Percentiles rank a stretch among this genome's conserved stretches.
phyloP scores from a whole-genome alignment of 2,797 vertebrate genomes.

The Leuciscus waleckii region DNA sequence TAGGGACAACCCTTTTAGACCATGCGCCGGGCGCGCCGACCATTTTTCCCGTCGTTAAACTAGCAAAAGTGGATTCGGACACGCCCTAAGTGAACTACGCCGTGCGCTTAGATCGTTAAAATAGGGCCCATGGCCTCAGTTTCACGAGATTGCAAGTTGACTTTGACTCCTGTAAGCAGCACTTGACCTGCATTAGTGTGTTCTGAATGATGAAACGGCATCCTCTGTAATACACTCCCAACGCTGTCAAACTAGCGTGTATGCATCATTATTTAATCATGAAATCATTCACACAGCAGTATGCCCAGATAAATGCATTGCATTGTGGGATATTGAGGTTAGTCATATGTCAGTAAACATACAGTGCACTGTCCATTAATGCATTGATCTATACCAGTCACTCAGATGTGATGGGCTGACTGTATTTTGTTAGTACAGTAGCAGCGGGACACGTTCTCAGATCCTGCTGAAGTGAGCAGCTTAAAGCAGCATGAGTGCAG shows the following conservation, averaged over 20 bases:
- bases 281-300: neutral
- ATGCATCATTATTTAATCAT: neutral
- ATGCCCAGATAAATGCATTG: neutral
- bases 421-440: neutral
- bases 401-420: neutral
- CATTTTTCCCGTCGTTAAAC: too few relatives aligned
- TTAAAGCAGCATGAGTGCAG: conserved; percentile 11
- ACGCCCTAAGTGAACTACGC: too few relatives aligned
- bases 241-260: neutral
- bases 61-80: too few relatives aligned
- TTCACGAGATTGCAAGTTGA: too few relatives aligned
- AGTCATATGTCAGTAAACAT: neutral
- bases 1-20: too few relatives aligned
- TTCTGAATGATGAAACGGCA: neutral
- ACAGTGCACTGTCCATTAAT: neutral
- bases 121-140: neutral
- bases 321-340: neutral
- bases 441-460: neutral
- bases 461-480: neutral
- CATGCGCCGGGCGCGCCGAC: too few relatives aligned
- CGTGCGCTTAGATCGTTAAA: too few relatives aligned
- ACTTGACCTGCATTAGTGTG: neutral
- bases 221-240: neutral
- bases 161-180: neutral
- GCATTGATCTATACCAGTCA: neutral